Conservation (phyloP, 2,888 invertebrate species). For the Linhomoeus sp. region DNA sequence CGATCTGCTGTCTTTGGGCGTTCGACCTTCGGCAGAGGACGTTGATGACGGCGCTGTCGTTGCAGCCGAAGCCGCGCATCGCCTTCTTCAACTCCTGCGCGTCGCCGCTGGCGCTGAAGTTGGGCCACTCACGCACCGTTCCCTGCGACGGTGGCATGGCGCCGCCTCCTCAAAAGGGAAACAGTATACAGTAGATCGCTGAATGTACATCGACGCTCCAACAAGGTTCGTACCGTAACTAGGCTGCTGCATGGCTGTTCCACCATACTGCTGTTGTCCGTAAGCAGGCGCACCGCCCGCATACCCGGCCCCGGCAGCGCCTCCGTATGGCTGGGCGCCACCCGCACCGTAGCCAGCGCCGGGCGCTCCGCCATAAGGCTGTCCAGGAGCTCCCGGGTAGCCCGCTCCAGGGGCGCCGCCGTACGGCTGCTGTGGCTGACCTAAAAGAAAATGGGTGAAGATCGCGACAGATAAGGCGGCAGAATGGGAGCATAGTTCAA, state of each 20-base stretch:
- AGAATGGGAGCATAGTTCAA: no score
- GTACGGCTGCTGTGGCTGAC: no score
- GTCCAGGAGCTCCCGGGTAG: background rate
- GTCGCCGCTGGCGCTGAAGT: slow-evolving; percentile 14
- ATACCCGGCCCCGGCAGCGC: background rate
- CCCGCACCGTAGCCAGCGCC: background rate
- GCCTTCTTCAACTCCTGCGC: slow-evolving; percentile 21
- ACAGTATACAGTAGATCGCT: no score
- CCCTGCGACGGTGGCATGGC: slow-evolving; percentile 1
- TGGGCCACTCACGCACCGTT: slow-evolving; percentile 1
- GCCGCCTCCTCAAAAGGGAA: no score
- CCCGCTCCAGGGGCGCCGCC: background rate
- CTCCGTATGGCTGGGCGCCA: background rate
- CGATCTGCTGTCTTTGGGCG: slow-evolving; percentile 61
- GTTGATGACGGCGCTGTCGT: slow-evolving; percentile 24
- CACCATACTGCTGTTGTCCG: no score
- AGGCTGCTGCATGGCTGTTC: no score
- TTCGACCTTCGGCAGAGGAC: slow-evolving; percentile 59
- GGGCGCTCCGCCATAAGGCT: background rate
- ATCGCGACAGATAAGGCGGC: no score
- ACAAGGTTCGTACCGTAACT: no score
- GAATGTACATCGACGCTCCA: no score
- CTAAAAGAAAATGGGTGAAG: no score
- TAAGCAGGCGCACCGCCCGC: no score
- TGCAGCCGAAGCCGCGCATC: slow-evolving; percentile 41